These are phyloP conservation scores for Delichon dasypus DNA, from an alignment of 2,797 vertebrate species.

Conservation along the genomic window DNA sequence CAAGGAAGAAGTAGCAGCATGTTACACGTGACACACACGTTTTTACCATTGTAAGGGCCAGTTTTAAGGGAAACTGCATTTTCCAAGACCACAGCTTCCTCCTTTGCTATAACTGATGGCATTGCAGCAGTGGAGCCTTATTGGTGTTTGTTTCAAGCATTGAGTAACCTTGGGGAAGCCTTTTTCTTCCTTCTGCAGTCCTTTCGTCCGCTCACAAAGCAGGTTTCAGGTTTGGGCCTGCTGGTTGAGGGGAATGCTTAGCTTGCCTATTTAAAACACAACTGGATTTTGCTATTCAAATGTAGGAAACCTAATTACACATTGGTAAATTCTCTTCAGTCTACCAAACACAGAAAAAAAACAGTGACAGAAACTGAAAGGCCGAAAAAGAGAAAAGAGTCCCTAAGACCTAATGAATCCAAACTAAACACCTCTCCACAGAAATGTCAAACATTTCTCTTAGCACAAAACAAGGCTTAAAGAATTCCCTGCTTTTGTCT, in stretches of 20 bases:
- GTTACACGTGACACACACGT: accelerated
- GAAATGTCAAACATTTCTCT: constrained; percentile 95
- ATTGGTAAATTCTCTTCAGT: constrained; percentile 91
- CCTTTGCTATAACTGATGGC: neutral
- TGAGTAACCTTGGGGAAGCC: constrained; percentile 54
- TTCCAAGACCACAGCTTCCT: neutral
- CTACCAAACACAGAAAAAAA: constrained; percentile 85
- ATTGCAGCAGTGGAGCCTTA: constrained; percentile 7
- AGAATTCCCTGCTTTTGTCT: constrained; percentile 93
- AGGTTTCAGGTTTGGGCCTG: constrained; percentile 83
- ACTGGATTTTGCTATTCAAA: constrained; percentile 89
- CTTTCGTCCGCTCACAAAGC: constrained; percentile 80
- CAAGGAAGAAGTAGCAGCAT: neutral
- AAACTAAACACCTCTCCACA: constrained; percentile 93
- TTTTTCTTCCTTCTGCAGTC: constrained; percentile 74
- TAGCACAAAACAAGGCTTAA: constrained; percentile 90
- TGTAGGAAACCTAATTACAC: constrained; percentile 96
- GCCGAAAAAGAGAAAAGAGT: constrained; percentile 83
- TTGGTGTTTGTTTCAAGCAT: constrained; percentile 57
- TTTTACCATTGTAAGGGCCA: neutral
- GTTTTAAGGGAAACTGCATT: neutral
- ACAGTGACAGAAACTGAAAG: constrained; percentile 86
- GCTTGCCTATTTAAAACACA: constrained; percentile 87
- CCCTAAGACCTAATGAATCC: constrained; percentile 97
- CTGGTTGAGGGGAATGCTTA: constrained; percentile 84